Base-by-base conservation (phyloP, 2,888 invertebrate species). In the Dryobotodes eremita region DNA sequence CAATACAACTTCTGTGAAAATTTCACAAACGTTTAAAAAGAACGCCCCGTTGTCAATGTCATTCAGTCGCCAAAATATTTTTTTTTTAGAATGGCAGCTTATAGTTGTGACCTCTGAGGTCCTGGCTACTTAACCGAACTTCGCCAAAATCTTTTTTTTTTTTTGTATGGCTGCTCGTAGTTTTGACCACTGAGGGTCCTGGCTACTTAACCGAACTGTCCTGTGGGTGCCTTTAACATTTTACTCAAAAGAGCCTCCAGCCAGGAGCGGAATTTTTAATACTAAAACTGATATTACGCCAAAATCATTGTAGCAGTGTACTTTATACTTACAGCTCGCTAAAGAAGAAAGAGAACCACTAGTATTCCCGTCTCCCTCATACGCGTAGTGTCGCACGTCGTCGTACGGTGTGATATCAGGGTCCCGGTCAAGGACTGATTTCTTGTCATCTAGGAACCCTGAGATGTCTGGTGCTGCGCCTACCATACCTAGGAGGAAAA, bases 341-440 rank as follows among this genome's bases (percentile, higher is more conserved):
- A 99, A 97, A 66, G 99, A 99, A 73, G 99, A 99, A 42, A 99
- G 97, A 17, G 99, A 99, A 86, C 99, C 99, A 87, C 98, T 98
- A 26, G 98, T 98, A 93, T 99, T 99, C 88, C 99, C 99, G 93
- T 99, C 99, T 68, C 99, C 99, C 96, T 99, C 99, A 94, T 99
- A 99, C 77, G 99, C 99, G 95, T 99, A 99, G 95, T 99, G 99
- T 80, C 99, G 98, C 36, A 99, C 98, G 95, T 99, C 99, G 94
- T 99, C 99, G 93, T 98, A 99, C 0, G 99, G 99, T 91, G 98
- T 98, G 88, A 98, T 98, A 90, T 98, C 98, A 2, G 98, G 98
- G 95, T 99, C 99, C 86, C 98, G 98, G 95, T 99, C 99, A 88
- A 99, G 98, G 86, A 98, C 98, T 84, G 98, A 98, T 94, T 99